phyloP scores from a whole-genome alignment of 2,888 invertebrate species.

The Ptychoptera contaminata region DNA sequence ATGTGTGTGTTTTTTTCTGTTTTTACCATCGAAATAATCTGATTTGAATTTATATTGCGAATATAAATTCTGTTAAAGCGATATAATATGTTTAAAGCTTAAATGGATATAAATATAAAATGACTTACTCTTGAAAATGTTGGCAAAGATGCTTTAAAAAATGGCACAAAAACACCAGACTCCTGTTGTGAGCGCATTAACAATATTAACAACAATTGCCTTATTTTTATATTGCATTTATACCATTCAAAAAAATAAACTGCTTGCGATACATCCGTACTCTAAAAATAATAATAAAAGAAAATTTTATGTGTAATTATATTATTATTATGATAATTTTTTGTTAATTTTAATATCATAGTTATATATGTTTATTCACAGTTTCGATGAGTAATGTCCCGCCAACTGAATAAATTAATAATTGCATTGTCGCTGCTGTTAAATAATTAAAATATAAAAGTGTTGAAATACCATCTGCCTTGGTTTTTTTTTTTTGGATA shows the following conservation, averaged over 20 bases:
- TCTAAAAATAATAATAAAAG: conserved; percentile 14
- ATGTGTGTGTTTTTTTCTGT: too few species aligned
- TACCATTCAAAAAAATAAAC: conserved; percentile 26
- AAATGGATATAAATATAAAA: too few species aligned
- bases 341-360: too few species aligned
- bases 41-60: too few species aligned
- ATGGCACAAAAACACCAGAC: conserved; percentile 22
- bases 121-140: conserved; percentile 21
- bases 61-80: too few species aligned
- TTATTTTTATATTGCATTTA: conserved; percentile 24
- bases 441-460: conserved; percentile 20
- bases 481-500: too few species aligned
- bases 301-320: background rate
- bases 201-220: conserved; percentile 26
- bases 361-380: background rate
- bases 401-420: conserved; percentile 21
- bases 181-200: conserved; percentile 23
- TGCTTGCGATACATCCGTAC: conserved; percentile 17
- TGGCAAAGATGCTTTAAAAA: conserved; percentile 25
- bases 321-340: background rate
- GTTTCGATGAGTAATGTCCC: conserved; percentile 12
- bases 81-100: too few species aligned
- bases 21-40: too few species aligned
- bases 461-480: conserved; percentile 15
- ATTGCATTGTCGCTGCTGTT: conserved; percentile 16